Evolutionary conservation across 2,113 vertebrate species (phyloP).

Genomic region (Solea solea): DNA sequence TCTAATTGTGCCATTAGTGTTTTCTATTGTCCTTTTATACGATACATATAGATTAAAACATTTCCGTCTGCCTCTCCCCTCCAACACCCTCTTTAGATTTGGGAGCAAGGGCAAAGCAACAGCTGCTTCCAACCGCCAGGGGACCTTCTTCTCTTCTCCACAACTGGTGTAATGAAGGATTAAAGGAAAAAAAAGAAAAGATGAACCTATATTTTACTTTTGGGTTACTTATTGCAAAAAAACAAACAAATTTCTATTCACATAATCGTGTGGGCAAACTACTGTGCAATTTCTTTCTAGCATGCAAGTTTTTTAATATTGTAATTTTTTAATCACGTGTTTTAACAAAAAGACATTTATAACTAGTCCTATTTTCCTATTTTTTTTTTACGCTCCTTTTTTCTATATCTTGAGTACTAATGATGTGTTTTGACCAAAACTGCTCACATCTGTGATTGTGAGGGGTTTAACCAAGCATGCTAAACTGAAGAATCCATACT

Average conservation of each 20-base stretch:
- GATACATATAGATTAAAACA: no score
- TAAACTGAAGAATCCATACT: background rate
- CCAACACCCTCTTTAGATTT: constrained; percentile 78
- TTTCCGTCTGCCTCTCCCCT: background rate
- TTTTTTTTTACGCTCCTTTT: constrained; percentile 22
- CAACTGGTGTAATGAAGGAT: constrained; percentile 84
- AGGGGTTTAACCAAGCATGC: constrained; percentile 22
- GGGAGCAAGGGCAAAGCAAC: constrained; percentile 88
- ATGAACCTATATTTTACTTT: background rate
- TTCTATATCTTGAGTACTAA: constrained; percentile 38
- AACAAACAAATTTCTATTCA: constrained; percentile 21
- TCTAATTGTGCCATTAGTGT: no score
- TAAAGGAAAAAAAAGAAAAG: background rate
- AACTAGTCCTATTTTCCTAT: background rate
- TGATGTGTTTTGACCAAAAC: constrained; percentile 18
- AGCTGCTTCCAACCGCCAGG: constrained; percentile 78
- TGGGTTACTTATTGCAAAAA: constrained; percentile 34
- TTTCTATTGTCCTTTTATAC: no score
- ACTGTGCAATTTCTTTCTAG: constrained; percentile 48
- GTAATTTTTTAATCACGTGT: constrained; percentile 15
- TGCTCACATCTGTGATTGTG: constrained; percentile 3
- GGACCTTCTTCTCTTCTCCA: constrained; percentile 90
- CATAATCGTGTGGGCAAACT: constrained; percentile 42
- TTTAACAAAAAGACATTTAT: constrained; percentile 14
- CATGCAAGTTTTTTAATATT: background rate